A percentile compares a stretch with the other conserved stretches of the same genome.
These are phyloP conservation scores for Ctenosaura bakeri DNA, from an alignment of 2,797 vertebrate genomes.

Conservation along the genomic window DNA sequence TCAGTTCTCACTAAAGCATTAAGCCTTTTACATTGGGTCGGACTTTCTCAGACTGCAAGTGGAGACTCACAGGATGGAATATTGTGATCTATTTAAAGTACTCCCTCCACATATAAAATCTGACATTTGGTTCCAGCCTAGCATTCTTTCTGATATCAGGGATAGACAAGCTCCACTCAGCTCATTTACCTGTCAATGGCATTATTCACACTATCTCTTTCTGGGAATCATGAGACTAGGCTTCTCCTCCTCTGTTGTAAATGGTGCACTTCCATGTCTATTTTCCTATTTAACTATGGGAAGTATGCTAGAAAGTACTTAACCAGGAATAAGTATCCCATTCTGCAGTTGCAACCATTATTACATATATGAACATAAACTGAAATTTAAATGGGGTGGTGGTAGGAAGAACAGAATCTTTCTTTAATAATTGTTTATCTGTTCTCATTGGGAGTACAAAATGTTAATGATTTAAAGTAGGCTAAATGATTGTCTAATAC, in stretches of 20 bases:
- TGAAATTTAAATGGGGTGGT: background rate
- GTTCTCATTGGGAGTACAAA: background rate
- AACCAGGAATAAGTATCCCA: background rate
- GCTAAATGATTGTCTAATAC: background rate
- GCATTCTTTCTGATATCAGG: background rate
- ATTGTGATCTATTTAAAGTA: background rate
- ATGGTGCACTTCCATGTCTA: background rate
- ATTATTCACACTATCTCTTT: background rate
- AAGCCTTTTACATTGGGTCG: background rate
- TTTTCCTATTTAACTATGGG: background rate
- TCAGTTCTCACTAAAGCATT: background rate
- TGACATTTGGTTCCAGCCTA: background rate
- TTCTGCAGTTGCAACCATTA: background rate
- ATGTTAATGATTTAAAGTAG: background rate
- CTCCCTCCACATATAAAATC: background rate
- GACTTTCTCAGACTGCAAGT: background rate
- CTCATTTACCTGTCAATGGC: background rate
- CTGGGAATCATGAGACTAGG: background rate
- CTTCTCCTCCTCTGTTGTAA: background rate
- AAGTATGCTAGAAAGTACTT: background rate
- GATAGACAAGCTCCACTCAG: background rate
- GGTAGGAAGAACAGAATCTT: background rate
- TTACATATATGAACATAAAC: too few species aligned
- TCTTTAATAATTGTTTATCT: background rate
- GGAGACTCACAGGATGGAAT: background rate